Base-by-base conservation (phyloP, 1,140 invertebrate genomes). In the Aphaenogaster ashmeadi region DNA sequence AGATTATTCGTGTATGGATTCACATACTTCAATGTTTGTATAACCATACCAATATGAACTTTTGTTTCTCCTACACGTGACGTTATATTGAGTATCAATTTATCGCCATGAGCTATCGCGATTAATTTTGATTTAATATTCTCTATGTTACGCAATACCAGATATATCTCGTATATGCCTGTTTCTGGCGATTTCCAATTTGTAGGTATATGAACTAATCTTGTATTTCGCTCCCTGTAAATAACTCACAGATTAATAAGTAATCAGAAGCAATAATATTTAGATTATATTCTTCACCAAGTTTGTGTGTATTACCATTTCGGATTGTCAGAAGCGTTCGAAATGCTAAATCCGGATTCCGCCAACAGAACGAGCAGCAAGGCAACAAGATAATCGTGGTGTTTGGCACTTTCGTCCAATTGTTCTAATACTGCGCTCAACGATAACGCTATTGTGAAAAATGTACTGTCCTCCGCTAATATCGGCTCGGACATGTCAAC, bases 361-460 rank as follows among this genome's bases (percentile, higher is more conserved):
- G 87, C 71, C 83, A 93, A 91, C 0, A 94, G 21, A 9, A 93
- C 86, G 44, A 93, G 92, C 7, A 92, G 62, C 47, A 94, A 69
- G 8, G 91, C 91, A 85, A 94, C 88, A 1, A 94, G 18, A 83
- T 93, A 88, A 62, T 94, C 94, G 50, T 91, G 90, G 33, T 91
- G 90, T 11, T 50, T 89, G 3, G 90, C 84, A 67, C 83, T 64
- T 38, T 89, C 60, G 8, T 67, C 41, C 8, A 94, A 87, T 62
- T 80, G 87, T 44, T 60, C 56, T 13, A 91, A 41, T 18, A 90
- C 58, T 2, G 71, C 47, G 27, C 79, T 52, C 21, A 94, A 67
- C 3, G 64, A 88, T 9, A 91, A 89, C 3, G 91, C 69, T 47
- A 93, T 67, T 27, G 77, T 75, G 2, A 75, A 47, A 54, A 52